A percentile compares a stretch with the other conserved stretches of the same genome.
Evolutionary conservation across 2,113 vertebrate genomes (phyloP).

Genomic region (Eidolon helvum): DNA sequence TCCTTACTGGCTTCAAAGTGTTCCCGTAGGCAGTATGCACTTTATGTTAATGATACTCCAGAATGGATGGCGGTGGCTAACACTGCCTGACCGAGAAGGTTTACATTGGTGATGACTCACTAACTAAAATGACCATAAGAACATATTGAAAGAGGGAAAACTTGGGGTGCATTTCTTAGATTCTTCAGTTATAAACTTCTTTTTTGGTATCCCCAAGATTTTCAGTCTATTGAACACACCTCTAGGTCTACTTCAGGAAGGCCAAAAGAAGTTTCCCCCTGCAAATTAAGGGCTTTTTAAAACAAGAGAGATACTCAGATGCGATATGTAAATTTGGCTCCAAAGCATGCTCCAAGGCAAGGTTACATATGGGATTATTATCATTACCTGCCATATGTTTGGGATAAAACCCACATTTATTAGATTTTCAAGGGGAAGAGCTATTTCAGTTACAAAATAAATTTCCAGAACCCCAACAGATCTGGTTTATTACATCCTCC

Average conservation of each 20-base stretch:
- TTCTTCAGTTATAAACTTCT: background rate
- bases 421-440: conserved; percentile 55
- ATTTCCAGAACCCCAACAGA: conserved; percentile 28
- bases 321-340: background rate
- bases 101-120: background rate
- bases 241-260: background rate
- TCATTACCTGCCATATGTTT: conserved; percentile 42
- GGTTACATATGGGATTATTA: background rate
- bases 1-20: background rate
- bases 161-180: background rate
- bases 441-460: conserved; percentile 25
- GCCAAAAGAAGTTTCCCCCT: background rate
- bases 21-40: background rate
- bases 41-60: background rate
- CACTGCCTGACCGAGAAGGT: background rate
- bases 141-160: background rate
- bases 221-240: background rate
- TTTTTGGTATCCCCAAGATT: background rate
- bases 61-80: background rate
- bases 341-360: background rate
- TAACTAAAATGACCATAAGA: background rate
- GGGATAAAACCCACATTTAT: conserved; percentile 21
- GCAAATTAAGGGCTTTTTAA: background rate
- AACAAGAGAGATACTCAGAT: background rate
- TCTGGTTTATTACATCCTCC: background rate